phyloP scores from a whole-genome alignment of 2,797 vertebrate species.

The Heteromormyrus szaboi region DNA sequence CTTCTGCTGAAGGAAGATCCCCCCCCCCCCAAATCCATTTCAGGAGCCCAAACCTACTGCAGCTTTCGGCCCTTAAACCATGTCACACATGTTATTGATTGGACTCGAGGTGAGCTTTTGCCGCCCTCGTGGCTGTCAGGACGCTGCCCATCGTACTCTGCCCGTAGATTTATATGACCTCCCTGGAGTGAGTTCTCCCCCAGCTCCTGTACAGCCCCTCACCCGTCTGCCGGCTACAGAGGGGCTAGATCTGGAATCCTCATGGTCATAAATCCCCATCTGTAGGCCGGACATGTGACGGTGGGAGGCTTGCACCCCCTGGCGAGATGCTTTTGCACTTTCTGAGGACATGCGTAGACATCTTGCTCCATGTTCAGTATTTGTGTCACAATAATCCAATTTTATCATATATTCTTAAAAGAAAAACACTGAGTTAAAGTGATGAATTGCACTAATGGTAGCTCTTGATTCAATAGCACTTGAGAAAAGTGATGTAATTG shows the following conservation, averaged over 20 bases:
- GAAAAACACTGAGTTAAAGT: background rate
- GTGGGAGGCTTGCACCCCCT: background rate
- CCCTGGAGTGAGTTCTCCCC: background rate
- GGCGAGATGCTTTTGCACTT: background rate
- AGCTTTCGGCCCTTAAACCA: background rate
- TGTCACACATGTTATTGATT: background rate
- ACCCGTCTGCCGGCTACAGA: background rate
- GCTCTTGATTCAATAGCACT: background rate
- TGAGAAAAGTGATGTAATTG: background rate
- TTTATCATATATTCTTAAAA: background rate
- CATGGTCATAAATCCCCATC: background rate
- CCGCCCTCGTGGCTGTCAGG: background rate
- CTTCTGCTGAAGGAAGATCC: background rate
- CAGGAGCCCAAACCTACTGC: background rate
- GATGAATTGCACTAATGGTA: background rate
- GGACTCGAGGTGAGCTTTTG: background rate
- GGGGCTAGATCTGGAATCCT: background rate
- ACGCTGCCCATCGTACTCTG: background rate
- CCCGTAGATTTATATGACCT: background rate
- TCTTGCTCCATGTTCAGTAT: background rate
- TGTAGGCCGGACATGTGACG: background rate
- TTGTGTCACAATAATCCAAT: background rate
- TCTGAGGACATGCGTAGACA: background rate
- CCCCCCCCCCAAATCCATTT: background rate
- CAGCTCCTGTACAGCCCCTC: background rate